These are phyloP conservation scores for Patella ulyssiponensis DNA, from an alignment of 2,888 invertebrate species.

Conservation along the genomic window DNA sequence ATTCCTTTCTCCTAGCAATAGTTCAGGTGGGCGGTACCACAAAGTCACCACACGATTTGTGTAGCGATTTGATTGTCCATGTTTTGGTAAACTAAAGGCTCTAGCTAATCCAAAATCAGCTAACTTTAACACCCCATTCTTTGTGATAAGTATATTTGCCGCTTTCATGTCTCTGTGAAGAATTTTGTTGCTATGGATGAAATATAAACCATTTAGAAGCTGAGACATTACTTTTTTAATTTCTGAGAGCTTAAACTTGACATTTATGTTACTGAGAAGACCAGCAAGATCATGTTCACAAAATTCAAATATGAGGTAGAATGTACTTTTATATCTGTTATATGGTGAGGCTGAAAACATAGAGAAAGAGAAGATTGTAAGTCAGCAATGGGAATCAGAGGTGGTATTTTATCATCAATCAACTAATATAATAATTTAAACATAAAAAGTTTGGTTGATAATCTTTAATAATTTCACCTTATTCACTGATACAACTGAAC, in stretches of 20 bases:
- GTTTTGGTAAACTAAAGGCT: conserved; percentile 83
- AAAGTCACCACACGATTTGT: conserved; percentile 98
- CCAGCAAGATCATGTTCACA: conserved; percentile 99
- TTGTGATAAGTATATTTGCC: conserved; percentile 97
- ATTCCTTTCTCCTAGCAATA: conserved; percentile 80
- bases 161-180: conserved; percentile 88
- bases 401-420: background rate
- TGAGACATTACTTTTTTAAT: conserved; percentile 86
- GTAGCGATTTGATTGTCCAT: conserved; percentile 87
- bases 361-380: conserved; percentile 13
- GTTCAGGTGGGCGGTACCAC: conserved; percentile 84
- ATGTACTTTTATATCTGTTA: conserved; percentile 87
- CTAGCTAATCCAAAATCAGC: conserved; percentile 98
- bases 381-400: background rate
- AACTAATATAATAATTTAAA: too few species aligned
- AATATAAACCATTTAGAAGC: conserved; percentile 89
- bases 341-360: conserved; percentile 75
- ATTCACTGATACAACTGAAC: too few species aligned
- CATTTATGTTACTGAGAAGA: conserved; percentile 91
- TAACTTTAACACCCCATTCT: conserved; percentile 87
- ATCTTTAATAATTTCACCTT: too few species aligned
- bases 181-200: conserved; percentile 90
- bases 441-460: too few species aligned
- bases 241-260: conserved; percentile 96
- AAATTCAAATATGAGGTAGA: conserved; percentile 97